These are phyloP conservation scores for Aplysina aerophoba DNA, from an alignment of 37 sponge, comb jelly and placozoan species.

Conservation along the genomic window DNA sequence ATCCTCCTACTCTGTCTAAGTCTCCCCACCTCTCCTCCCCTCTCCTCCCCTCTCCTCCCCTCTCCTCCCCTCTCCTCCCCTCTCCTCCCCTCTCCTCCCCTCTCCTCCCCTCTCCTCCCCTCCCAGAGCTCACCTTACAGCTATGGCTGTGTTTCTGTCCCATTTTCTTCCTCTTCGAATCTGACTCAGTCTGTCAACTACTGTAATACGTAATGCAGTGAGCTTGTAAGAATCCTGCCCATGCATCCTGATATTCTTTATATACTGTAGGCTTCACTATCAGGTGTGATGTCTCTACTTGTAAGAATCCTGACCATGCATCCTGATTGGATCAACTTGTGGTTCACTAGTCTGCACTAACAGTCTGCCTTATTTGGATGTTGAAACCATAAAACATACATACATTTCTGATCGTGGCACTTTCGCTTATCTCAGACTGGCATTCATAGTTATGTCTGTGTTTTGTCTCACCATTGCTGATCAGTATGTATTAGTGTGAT, in stretches of 20 bases:
- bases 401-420: background rate
- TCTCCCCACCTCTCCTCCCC: background rate
- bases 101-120: no score
- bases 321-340: no score
- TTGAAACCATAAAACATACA: no score
- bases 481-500: background rate
- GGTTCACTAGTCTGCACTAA: no score
- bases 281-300: no score
- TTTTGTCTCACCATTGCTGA: background rate
- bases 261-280: no score
- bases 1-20: conserved; percentile 21
- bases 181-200: no score
- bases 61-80: background rate
- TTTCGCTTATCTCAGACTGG: background rate
- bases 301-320: no score
- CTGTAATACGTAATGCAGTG: no score
- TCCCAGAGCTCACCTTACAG: background rate
- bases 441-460: background rate
- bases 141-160: background rate
- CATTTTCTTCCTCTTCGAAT: background rate
- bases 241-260: no score
- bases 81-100: background rate
- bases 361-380: no score
- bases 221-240: no score
- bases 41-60: background rate